Evolutionary conservation across 1,140 invertebrate genomes (phyloP).

Genomic region (Watersipora subatra): DNA sequence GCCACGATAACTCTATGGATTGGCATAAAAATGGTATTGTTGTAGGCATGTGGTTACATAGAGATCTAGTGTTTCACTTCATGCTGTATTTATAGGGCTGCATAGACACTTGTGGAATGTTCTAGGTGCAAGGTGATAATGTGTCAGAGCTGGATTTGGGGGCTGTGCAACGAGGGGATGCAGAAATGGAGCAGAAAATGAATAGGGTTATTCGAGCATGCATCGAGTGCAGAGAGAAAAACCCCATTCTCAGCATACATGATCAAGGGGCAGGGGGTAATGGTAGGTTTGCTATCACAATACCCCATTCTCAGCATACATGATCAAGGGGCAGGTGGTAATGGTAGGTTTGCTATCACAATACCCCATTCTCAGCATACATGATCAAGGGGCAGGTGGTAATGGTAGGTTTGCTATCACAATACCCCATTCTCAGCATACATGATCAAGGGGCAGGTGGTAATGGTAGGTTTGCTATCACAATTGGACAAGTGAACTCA

Average conservation of each 20-base stretch:
- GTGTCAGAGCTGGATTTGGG: constrained; percentile 76
- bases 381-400: constrained; percentile 91
- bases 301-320: constrained; percentile 86
- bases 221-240: constrained; percentile 60
- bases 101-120: too few relatives aligned
- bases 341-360: constrained; percentile 50
- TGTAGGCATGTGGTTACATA: too few relatives aligned
- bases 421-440: constrained; percentile 77
- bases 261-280: constrained; percentile 96
- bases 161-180: constrained; percentile 91
- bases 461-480: constrained; percentile 55
- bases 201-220: constrained; percentile 85
- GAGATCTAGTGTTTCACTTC: too few relatives aligned
- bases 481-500: not conserved
- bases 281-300: constrained; percentile 45
- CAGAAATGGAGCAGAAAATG: constrained; percentile 96
- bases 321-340: constrained; percentile 92
- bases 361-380: constrained; percentile 81
- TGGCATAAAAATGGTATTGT: too few relatives aligned
- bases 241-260: constrained; percentile 86
- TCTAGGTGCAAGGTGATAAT: constrained; percentile 68
- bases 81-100: too few relatives aligned
- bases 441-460: constrained; percentile 94
- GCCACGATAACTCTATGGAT: too few relatives aligned
- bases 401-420: constrained; percentile 55